phyloP scores from a whole-genome alignment of 2,113 vertebrate genomes.

The Hoplias malabaricus region DNA sequence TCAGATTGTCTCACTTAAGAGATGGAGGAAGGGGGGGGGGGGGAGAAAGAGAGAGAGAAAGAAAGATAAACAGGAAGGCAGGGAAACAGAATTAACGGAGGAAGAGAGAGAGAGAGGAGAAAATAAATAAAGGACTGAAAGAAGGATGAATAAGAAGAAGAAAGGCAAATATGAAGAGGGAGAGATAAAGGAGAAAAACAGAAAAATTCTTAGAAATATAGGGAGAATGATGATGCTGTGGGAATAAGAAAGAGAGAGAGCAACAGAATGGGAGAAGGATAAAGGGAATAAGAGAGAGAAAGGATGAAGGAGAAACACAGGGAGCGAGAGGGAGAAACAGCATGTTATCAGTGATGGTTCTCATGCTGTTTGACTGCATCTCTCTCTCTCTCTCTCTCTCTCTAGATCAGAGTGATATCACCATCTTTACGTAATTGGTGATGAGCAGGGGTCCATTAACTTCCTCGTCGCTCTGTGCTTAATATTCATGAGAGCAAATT shows the following conservation, averaged over 20 bases:
- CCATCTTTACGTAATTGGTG: conserved; percentile 66
- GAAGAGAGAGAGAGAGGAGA: background rate
- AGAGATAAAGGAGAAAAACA: background rate
- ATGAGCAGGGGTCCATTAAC: conserved; percentile 42
- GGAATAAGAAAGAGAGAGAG: background rate
- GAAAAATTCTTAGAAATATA: background rate
- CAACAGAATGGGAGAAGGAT: background rate
- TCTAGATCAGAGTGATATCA: conserved; percentile 68
- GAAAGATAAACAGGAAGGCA: conserved; percentile 34
- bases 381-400: conserved; percentile 56
- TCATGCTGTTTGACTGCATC: conserved; percentile 39
- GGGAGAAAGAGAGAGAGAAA: background rate
- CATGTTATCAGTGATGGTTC: conserved; percentile 7
- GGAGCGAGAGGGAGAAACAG: background rate
- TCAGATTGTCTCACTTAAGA: conserved; percentile 67
- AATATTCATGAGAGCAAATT: conserved; percentile 82
- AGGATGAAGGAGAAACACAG: background rate
- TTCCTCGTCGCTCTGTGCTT: conserved; percentile 57
- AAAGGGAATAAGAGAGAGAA: background rate
- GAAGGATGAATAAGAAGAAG: too few relatives aligned
- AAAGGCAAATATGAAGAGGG: background rate
- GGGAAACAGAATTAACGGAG: too few relatives aligned
- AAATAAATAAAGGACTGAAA: too few relatives aligned
- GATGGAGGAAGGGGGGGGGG: background rate
- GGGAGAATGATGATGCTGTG: too few relatives aligned